Base-by-base conservation (phyloP, 2,113 vertebrate genomes). In the Hippocampus zosterae region DNA sequence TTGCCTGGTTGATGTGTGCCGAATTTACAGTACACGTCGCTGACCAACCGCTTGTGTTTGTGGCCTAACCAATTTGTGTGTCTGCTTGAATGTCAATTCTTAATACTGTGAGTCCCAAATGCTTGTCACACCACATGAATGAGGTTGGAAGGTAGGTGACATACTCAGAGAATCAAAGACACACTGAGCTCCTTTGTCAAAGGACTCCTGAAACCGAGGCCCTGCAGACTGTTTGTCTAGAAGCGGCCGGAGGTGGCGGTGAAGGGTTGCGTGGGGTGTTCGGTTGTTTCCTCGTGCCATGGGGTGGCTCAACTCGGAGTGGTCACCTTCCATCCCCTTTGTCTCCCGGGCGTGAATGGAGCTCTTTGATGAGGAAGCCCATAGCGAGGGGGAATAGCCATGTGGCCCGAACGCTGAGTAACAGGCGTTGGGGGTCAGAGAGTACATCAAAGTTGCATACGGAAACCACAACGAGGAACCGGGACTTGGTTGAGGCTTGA, bases 241-340 rank as follows among this genome's bases (percentile, higher is more conserved):
- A 19, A 19, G 29, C 8, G 15, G 11, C 8, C 23, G 9, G 52
- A 55, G 52, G 52, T 55, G 52, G 33, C 6, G 33, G 33, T 5
- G 7, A 8, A 5, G 18, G 48, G 48, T 5, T 8, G 67, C 41
- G 3, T 12, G 42, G 79, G 78, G 76, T 69, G 71, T 60, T 79
- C 5, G 33, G 71, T 60, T 48, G 33, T 65, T 67, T 23, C 71
- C 72, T 82, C 79, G 80, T 84, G 72, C 85, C 80, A 75, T 41
- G n/a, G 81, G 81, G 85, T 73, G 80, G 78, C 79, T 50, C 50
- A 78, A 81, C 73, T 73, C 74, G 68, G 85, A 87, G 79, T 87
- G 77, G 89, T 89, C 89, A 89, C 90, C 85, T 25, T 90, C 87
- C 72, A 67, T 91, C 86, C 79, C 84, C 87, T 89, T 92, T 93